Evolutionary conservation across 2,113 vertebrate genomes (phyloP).

Genomic region (Balaenoptera acutorostrata): DNA sequence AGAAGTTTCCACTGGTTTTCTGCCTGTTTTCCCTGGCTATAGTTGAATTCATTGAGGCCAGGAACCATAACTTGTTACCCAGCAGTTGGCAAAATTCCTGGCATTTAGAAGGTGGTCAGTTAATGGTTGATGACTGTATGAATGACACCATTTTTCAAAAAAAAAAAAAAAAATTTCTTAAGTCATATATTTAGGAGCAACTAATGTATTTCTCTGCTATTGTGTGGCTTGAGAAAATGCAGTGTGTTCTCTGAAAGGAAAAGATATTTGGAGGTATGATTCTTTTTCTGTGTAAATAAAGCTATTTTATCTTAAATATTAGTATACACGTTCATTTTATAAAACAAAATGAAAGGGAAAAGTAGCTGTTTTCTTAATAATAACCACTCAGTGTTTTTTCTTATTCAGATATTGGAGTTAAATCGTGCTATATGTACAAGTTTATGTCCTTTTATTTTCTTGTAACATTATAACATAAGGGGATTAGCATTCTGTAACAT

Average conservation of each 20-base stretch:
- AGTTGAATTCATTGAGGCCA: background rate
- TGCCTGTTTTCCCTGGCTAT: background rate
- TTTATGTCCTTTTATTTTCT: background rate
- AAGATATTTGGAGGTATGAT: background rate
- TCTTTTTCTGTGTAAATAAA: slow-evolving; percentile 18
- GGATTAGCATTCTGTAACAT: background rate
- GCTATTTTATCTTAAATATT: background rate
- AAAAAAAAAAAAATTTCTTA: background rate
- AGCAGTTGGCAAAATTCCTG: background rate
- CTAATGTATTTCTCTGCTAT: background rate
- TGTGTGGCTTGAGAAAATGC: background rate
- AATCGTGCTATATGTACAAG: background rate
- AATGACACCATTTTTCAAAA: slow-evolving; percentile 20
- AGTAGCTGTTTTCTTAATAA: background rate
- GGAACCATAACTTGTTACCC: background rate
- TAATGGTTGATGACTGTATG: background rate
- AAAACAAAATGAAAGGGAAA: background rate
- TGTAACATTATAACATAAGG: background rate
- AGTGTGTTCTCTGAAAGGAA: background rate
- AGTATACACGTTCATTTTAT: background rate
- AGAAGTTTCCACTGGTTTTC: slow-evolving; percentile 21
- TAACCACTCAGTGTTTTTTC: background rate
- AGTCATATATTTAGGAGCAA: background rate
- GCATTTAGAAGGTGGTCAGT: slow-evolving; percentile 34
- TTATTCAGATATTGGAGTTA: background rate